phyloP scores from a whole-genome alignment of 2,797 vertebrate genomes.

The Sandelia bainsii region DNA sequence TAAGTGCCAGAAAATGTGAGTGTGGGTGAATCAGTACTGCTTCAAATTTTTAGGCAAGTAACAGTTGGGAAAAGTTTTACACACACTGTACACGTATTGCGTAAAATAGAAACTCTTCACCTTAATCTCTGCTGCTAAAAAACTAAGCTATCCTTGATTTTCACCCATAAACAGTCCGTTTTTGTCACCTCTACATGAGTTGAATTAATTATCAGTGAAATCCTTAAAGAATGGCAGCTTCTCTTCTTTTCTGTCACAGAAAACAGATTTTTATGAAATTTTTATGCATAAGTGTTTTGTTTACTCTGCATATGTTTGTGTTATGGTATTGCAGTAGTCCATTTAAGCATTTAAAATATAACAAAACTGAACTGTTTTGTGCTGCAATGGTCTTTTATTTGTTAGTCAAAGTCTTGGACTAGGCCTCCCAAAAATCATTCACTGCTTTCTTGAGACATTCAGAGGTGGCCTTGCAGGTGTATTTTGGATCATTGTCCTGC shows the following conservation, averaged over 20 bases:
- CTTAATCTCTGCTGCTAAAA: neutral
- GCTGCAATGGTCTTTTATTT: no score
- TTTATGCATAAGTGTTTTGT: neutral
- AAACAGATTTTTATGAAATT: no score
- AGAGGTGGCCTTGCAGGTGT: no score
- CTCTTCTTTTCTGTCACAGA: neutral
- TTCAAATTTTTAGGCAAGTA: neutral
- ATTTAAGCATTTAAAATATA: neutral
- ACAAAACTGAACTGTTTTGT: neutral
- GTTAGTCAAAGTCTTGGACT: no score
- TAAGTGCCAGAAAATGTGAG: neutral
- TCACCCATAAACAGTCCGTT: neutral
- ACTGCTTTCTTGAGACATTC: no score
- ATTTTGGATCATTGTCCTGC: no score
- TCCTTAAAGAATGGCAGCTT: neutral
- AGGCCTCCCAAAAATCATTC: no score
- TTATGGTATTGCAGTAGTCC: neutral
- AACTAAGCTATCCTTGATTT: neutral
- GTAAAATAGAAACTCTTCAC: neutral
- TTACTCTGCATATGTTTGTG: neutral
- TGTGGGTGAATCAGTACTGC: neutral
- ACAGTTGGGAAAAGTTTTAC: neutral
- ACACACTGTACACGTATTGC: neutral
- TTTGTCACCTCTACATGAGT: slow-evolving; percentile 1
- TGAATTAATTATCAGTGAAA: slow-evolving; percentile 4